Evolutionary conservation across 2,797 vertebrate species (phyloP).

Genomic region (Salarias fasciatus): DNA sequence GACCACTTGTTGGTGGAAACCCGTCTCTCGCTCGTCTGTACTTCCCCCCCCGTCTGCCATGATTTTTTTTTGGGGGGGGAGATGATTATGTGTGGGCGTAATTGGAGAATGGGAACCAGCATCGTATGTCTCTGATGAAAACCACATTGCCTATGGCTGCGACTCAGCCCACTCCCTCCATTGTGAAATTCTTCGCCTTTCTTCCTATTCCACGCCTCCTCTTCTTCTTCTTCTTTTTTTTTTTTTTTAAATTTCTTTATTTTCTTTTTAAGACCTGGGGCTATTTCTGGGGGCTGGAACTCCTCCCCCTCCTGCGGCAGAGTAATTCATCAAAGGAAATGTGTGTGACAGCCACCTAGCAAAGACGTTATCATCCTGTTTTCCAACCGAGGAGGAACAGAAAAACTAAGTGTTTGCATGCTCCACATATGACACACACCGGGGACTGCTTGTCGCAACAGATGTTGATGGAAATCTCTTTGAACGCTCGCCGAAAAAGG

Average conservation of each 20-base stretch:
- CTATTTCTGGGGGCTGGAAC: slow-evolving; percentile 65
- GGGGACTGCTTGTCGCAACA: slow-evolving; percentile 12
- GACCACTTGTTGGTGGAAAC: slow-evolving; percentile 44
- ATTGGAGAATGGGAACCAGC: slow-evolving; percentile 63
- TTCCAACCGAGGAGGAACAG: slow-evolving; percentile 35
- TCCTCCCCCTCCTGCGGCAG: slow-evolving; percentile 50
- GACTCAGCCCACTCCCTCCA: slow-evolving; percentile 63
- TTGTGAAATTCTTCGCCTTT: slow-evolving; percentile 63
- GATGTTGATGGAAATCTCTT: slow-evolving; percentile 20
- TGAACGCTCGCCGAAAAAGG: slow-evolving; percentile 19
- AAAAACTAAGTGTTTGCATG: slow-evolving; percentile 17
- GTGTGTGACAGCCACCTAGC: slow-evolving; percentile 49
- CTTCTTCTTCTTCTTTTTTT: slow-evolving; percentile 20
- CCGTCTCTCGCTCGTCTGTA: slow-evolving; percentile 31
- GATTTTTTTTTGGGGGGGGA: slow-evolving; percentile 31
- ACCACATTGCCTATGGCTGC: slow-evolving; percentile 73
- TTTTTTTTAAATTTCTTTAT: slow-evolving; percentile 41
- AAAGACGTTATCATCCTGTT: slow-evolving; percentile 38
- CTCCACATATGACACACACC: slow-evolving; percentile 17
- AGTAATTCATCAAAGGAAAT: slow-evolving; percentile 68
- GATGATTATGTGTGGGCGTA: slow-evolving; percentile 56
- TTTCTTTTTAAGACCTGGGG: slow-evolving; percentile 38
- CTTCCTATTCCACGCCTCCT: slow-evolving; percentile 43
- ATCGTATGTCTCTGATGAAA: slow-evolving; percentile 72
- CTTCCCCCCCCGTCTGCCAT: slow-evolving; percentile 46